Percentiles rank a stretch among this genome's conserved stretches.
phyloP scores from a whole-genome alignment of 2,113 vertebrate species.

The Ptychochromis oligacanthus region DNA sequence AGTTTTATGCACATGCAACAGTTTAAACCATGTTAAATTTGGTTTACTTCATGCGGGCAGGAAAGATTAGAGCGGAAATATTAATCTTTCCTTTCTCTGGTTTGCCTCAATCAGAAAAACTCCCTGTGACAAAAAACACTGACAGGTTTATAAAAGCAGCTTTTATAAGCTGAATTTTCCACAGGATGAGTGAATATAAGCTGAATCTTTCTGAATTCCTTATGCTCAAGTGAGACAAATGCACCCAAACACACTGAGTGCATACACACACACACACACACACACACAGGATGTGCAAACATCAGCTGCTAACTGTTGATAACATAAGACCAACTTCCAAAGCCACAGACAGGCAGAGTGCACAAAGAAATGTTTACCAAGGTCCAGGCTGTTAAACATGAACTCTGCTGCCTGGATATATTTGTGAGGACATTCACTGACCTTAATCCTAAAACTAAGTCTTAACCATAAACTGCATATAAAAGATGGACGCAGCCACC shows the following conservation, averaged over 20 bases:
- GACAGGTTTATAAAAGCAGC: not conserved
- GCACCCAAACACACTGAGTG: constrained; percentile 12
- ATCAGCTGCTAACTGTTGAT: not conserved
- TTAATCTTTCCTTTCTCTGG: not conserved
- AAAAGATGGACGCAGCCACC: not conserved
- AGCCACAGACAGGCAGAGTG: not conserved
- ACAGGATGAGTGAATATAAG: too few species aligned
- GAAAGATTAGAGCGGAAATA: not conserved
- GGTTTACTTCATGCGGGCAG: not conserved
- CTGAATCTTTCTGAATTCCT: not conserved
- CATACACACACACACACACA: not conserved
- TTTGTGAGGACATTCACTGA: not conserved
- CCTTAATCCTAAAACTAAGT: not conserved
- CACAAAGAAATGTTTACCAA: constrained; percentile 24
- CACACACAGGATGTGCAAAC: not conserved
- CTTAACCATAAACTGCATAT: not conserved
- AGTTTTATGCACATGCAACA: too few species aligned
- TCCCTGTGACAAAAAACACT: not conserved
- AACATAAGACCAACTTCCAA: not conserved
- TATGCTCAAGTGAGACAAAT: constrained; percentile 11
- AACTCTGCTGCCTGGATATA: too few species aligned
- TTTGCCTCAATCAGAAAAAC: not conserved
- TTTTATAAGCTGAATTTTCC: not conserved
- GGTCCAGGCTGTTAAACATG: not conserved
- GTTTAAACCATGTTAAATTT: not conserved